These are phyloP conservation scores for Heterotis niloticus DNA, from an alignment of 2,113 vertebrate genomes.

Conservation along the genomic window DNA sequence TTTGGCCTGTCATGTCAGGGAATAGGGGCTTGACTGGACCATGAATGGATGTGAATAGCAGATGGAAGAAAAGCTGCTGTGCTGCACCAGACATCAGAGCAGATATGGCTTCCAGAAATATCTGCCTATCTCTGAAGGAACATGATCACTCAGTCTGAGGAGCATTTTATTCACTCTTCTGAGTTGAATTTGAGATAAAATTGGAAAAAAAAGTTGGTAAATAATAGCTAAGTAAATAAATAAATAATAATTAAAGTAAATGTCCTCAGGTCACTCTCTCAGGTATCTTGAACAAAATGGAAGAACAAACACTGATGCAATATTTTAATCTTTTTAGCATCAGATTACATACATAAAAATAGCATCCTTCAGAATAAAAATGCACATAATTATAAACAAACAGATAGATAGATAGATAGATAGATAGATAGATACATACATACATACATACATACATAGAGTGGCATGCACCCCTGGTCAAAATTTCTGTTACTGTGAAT, in stretches of 20 bases:
- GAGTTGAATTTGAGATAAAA: too few relatives aligned
- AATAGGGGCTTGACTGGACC: constrained; percentile 14
- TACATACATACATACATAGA: background rate
- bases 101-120: background rate
- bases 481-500: too few relatives aligned
- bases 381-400: background rate
- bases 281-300: too few relatives aligned
- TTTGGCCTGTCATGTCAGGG: constrained; percentile 22
- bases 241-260: background rate
- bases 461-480: too few relatives aligned
- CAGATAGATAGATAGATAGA: background rate
- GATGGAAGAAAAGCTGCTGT: constrained; percentile 8
- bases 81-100: background rate
- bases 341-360: too few relatives aligned
- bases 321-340: too few relatives aligned
- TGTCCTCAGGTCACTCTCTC: background rate
- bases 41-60: constrained; percentile 17
- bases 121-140: background rate
- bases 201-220: too few relatives aligned
- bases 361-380: too few relatives aligned
- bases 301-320: too few relatives aligned
- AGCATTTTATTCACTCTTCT: background rate
- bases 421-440: background rate
- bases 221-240: background rate
- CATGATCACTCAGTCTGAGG: background rate